Conservation (phyloP, 1,140 invertebrate species). For the Cotesia vestalis region DNA sequence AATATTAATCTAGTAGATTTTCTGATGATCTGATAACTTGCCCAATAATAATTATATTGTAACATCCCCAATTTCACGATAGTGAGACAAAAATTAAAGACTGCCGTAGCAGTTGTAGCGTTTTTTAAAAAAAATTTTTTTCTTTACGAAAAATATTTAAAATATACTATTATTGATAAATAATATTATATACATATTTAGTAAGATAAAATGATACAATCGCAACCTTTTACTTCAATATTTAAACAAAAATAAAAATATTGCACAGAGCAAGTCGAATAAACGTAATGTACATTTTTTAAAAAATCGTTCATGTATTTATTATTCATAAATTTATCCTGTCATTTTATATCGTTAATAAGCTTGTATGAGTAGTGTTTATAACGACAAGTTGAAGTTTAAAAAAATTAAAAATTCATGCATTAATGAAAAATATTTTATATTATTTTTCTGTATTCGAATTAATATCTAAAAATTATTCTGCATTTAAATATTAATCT, state of each 20-base stretch:
- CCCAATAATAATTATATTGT: slow-evolving; percentile 1
- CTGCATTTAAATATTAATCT: too few relatives aligned
- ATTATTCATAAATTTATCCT: too few relatives aligned
- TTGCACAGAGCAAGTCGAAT: slow-evolving; percentile 56
- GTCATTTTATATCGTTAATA: too few relatives aligned
- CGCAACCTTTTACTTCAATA: slow-evolving; percentile 56
- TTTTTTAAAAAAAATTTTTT: slow-evolving; percentile 38
- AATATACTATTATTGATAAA: slow-evolving; percentile 15
- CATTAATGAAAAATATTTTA: too few relatives aligned
- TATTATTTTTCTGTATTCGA: too few relatives aligned
- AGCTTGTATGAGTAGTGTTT: too few relatives aligned
- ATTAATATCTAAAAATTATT: too few relatives aligned
- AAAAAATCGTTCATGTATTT: slow-evolving; percentile 6
- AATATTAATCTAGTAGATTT: slow-evolving; percentile 37
- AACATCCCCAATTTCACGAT: slow-evolving; percentile 6
- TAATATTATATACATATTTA: background rate
- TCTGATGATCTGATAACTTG: slow-evolving; percentile 1
- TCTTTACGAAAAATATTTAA: slow-evolving; percentile 25
- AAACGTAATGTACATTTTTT: slow-evolving; percentile 63
- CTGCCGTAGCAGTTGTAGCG: slow-evolving; percentile 43
- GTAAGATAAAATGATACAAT: slow-evolving; percentile 39
- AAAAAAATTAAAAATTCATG: too few relatives aligned
- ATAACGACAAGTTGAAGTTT: too few relatives aligned
- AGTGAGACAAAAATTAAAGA: slow-evolving; percentile 37
- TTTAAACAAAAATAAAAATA: slow-evolving; percentile 51